These are phyloP conservation scores for Podarcis siculus DNA, from an alignment of 2,797 vertebrate species.

Conservation along the genomic window DNA sequence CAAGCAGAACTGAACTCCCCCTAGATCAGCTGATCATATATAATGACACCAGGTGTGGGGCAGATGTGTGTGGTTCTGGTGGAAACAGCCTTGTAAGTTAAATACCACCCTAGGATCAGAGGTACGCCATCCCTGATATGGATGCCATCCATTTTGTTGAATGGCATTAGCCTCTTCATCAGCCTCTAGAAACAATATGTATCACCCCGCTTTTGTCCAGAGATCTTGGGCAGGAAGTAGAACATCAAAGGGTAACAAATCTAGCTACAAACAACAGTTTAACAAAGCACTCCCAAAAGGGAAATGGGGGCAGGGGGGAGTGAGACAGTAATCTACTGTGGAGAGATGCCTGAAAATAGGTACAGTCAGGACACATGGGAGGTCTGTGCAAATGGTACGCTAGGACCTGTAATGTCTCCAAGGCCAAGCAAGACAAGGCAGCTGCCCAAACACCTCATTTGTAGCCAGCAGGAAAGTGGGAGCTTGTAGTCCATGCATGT, in stretches of 20 bases:
- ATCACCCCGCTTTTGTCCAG: neutral
- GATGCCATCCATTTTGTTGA: neutral
- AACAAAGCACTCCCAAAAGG: neutral
- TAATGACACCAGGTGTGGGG: no score
- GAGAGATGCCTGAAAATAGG: neutral
- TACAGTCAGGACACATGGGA: neutral
- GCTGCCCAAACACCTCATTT: neutral
- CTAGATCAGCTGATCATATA: no score
- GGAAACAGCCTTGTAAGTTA: no score
- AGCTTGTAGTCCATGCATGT: neutral
- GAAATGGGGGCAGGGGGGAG: accelerated
- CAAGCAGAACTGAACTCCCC: no score
- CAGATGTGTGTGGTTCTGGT: no score
- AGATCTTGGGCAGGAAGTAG: neutral
- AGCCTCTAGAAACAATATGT: neutral
- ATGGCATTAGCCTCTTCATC: neutral
- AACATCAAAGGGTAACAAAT: neutral
- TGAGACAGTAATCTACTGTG: neutral
- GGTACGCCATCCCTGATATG: neutral
- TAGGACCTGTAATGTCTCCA: neutral
- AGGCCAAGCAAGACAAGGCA: neutral
- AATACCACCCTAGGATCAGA: no score
- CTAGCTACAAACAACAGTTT: no score
- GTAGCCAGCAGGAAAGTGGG: neutral
- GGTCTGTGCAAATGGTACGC: neutral